Evolutionary conservation across 2,888 invertebrate species (phyloP).

Genomic region (Polydrusus cervinus): DNA sequence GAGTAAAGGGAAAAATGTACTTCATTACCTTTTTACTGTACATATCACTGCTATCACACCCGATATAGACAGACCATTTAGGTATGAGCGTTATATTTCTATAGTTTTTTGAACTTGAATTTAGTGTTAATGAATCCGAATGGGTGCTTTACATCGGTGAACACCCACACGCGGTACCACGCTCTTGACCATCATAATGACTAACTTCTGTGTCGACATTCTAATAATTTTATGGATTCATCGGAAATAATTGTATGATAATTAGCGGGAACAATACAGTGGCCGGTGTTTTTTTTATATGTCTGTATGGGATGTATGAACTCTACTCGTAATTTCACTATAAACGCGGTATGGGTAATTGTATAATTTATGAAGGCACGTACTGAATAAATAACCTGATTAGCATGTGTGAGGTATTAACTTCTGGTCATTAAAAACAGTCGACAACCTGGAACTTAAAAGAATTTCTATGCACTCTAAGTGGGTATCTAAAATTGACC

Average conservation of each 20-base stretch:
- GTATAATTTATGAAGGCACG: too few species aligned
- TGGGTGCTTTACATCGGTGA: constrained; percentile 42
- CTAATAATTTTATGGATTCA: constrained; percentile 9
- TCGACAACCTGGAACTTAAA: too few species aligned
- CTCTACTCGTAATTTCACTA: background rate
- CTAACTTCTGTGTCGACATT: background rate
- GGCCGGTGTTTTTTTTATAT: background rate
- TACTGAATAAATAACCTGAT: background rate
- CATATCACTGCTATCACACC: too few species aligned
- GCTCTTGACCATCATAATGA: constrained; percentile 10
- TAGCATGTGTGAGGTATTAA: background rate
- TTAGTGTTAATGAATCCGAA: constrained; percentile 22
- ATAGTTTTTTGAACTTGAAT: background rate
- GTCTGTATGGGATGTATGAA: background rate
- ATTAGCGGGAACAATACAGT: background rate
- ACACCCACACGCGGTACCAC: constrained; percentile 39
- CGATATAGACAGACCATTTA: too few species aligned
- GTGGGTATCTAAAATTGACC: too few species aligned
- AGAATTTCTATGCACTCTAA: too few species aligned
- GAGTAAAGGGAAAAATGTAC: too few species aligned
- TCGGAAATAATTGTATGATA: constrained; percentile 1
- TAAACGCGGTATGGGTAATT: too few species aligned
- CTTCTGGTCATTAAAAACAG: background rate
- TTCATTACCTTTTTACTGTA: too few species aligned
- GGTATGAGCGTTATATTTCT: background rate